Conservation (phyloP, 2,797 vertebrate species). For the Pseudochromis fuscus region DNA sequence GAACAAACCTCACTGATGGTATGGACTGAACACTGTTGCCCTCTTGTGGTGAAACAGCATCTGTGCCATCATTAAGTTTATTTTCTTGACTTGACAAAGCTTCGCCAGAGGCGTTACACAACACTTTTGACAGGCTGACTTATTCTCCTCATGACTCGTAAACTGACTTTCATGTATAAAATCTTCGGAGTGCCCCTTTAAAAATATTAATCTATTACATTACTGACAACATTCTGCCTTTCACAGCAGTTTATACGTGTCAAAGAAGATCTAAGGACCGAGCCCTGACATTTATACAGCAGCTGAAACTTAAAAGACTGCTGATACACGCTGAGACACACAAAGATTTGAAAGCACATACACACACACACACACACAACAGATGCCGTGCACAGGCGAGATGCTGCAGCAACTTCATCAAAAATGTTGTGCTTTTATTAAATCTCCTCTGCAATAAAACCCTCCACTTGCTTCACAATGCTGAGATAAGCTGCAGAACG, state of each 20-base stretch:
- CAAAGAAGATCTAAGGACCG: constrained; percentile 46
- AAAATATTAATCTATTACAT: constrained; percentile 11
- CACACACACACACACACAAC: constrained; percentile 21
- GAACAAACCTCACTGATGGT: too few species aligned
- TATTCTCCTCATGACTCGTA: not conserved
- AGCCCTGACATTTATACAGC: constrained; percentile 29
- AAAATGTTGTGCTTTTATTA: constrained; percentile 68
- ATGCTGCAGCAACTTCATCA: constrained; percentile 69
- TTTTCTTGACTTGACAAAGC: constrained; percentile 4
- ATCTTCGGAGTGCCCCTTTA: constrained; percentile 5
- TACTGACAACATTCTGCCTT: constrained; percentile 28
- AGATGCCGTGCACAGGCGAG: constrained; percentile 15
- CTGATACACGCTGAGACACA: constrained; percentile 32
- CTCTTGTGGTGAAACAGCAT: too few species aligned
- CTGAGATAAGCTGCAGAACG: constrained; percentile 66
- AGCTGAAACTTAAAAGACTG: constrained; percentile 48
- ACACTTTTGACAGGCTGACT: constrained; percentile 1
- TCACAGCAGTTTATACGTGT: constrained; percentile 35
- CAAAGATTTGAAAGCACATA: constrained; percentile 32
- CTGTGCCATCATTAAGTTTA: constrained; percentile 1
- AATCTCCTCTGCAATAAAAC: constrained; percentile 68
- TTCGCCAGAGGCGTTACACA: constrained; percentile 10
- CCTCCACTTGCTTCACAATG: constrained; percentile 51
- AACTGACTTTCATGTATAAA: constrained; percentile 13
- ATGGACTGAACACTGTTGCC: too few species aligned